A percentile compares a stretch with the other conserved stretches of the same genome.
phyloP scores from a whole-genome alignment of 2,797 vertebrate genomes.

The Spondyliosoma cantharus region DNA sequence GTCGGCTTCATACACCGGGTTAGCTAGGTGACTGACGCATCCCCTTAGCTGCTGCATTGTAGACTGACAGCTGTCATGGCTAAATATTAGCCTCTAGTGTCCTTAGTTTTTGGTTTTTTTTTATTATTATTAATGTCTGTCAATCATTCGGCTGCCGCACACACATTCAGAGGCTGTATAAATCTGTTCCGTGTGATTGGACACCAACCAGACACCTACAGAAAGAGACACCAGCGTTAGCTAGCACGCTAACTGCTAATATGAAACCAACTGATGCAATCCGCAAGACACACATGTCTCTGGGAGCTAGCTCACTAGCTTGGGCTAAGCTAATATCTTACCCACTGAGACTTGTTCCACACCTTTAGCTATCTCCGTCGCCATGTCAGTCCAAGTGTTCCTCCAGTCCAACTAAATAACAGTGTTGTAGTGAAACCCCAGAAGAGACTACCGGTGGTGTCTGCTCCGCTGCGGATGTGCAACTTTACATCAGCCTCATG shows the following conservation, averaged over 20 bases:
- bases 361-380: constrained; percentile 63
- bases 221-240: not conserved
- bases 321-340: constrained; percentile 33
- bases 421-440: rapidly evolving
- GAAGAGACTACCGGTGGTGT: rapidly evolving
- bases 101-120: not conserved
- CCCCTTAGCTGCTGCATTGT: not conserved
- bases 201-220: rapidly evolving
- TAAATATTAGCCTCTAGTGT: not conserved
- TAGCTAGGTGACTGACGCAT: not conserved
- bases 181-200: rapidly evolving
- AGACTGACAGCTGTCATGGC: constrained; percentile 33
- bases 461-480: not conserved
- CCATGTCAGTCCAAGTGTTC: constrained; percentile 45
- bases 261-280: constrained; percentile 56
- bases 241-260: constrained; percentile 35
- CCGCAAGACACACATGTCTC: constrained; percentile 27
- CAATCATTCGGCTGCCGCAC: not conserved
- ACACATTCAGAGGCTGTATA: rapidly evolving
- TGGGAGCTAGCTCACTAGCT: not conserved
- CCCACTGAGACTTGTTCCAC: constrained; percentile 69
- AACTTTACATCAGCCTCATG: constrained; percentile 32
- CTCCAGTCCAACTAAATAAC: rapidly evolving
- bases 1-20: too few relatives aligned
- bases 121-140: not conserved